Percentiles rank a stretch among this genome's conserved stretches.
These are phyloP conservation scores for Tetragonisca angustula DNA, from an alignment of 2,888 invertebrate genomes.

Conservation along the genomic window DNA sequence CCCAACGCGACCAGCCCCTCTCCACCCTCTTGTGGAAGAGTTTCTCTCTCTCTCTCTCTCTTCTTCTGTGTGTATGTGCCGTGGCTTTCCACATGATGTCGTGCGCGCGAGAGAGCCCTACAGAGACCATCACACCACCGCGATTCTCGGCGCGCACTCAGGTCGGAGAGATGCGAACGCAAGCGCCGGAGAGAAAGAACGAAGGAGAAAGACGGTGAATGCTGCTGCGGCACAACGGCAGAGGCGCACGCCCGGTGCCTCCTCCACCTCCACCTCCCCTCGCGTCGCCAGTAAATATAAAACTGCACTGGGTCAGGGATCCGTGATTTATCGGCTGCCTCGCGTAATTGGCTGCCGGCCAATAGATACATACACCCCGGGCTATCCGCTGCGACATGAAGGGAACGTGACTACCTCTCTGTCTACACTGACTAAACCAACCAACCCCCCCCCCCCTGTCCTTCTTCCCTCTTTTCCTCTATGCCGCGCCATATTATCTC, in stretches of 20 bases:
- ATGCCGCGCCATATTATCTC: background rate
- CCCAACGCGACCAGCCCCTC: constrained; percentile 51
- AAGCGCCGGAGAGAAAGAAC: constrained; percentile 16
- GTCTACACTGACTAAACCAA: constrained; percentile 12
- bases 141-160: background rate
- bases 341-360: constrained; percentile 80
- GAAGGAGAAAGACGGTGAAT: constrained; percentile 30
- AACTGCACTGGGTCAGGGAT: constrained; percentile 84
- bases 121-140: too few species aligned
- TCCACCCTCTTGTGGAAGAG: constrained; percentile 51
- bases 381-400: constrained; percentile 58
- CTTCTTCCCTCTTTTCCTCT: constrained; percentile 7
- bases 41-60: constrained; percentile 43
- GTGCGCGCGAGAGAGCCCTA: constrained; percentile 29
- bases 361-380: constrained; percentile 77
- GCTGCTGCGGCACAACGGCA: constrained; percentile 34
- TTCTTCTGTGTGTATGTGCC: constrained; percentile 3
- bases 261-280: constrained; percentile 1
- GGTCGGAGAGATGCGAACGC: background rate
- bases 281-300: constrained; percentile 78
- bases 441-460: background rate
- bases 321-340: constrained; percentile 82
- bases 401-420: constrained; percentile 39
- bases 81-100: constrained; percentile 48
- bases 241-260: constrained; percentile 36